Evolutionary conservation across 2,888 invertebrate species (phyloP), one percentile per base, ranked within the genome.

Genomic region (Tenthredo distinguenda): DNA sequence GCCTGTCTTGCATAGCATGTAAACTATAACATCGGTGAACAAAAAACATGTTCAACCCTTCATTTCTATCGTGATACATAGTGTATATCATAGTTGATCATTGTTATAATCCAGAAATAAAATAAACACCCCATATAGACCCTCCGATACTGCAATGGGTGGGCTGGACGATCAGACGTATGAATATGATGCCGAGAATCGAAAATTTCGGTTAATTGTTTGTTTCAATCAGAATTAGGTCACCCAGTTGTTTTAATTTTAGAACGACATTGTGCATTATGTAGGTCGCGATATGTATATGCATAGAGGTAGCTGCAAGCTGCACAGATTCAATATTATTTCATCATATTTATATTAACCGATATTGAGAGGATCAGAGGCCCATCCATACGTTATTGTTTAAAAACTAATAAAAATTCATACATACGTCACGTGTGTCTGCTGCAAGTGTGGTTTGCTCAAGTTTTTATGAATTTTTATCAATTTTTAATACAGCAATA

Each of bases 1-100:
- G 79, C 79, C 79, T 79, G 47, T 68, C 58, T 58, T n/a, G 79
- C 62, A 43, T 47, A 83, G 68, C 83, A 65, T 83, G 47, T 50
- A 31, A 68, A 58, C 26, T 34, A 37, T 34, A 40, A 40, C 10
- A n/a, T 77, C 12, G n/a, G 34, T 21, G 55, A 31, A 31, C 3
- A 43, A 40, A 21, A 26, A 15, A 26, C 26, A 62, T 12, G 62
- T 26, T 62, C 21, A 26, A 62, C 9, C 62, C 21, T 62, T 62
- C 4, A 12, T 62, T 62, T n/a, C 18, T 6, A 50, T 50, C 50
- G n/a, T 50, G 18, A 47, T 15, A 47, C 2, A 47, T 47, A 47
- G 12, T 12, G 1, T 50, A 50, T 50, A 15, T 18, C 50, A 47
- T 50, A 50, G 18, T 50, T 15, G 12, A 47, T 15, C 47, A 47